Evolutionary conservation across 2,797 vertebrate species (phyloP).

Genomic region (Fistularia tabacaria): DNA sequence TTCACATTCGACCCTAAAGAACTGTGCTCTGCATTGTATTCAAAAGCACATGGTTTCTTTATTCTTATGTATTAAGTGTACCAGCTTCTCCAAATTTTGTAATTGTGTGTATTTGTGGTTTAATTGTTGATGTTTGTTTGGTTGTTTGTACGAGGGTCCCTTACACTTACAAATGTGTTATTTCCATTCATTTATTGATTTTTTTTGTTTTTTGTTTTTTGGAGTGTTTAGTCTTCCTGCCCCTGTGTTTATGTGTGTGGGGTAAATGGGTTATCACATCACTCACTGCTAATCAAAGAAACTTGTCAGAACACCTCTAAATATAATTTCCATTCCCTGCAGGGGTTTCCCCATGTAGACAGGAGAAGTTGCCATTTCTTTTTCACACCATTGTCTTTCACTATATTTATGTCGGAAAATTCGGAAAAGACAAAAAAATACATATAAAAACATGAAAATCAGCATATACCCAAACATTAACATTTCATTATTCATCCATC

Average conservation of each 20-base stretch:
- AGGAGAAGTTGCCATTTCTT: conserved; percentile 29
- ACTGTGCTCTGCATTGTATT: conserved; percentile 5
- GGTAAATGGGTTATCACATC: conserved; percentile 10
- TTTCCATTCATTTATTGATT: too few species aligned
- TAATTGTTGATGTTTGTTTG: too few species aligned
- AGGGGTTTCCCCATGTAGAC: conserved; percentile 28
- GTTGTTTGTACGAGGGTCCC: too few species aligned
- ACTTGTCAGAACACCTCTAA: conserved; percentile 37
- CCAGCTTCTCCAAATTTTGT: neutral
- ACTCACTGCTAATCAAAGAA: conserved; percentile 37
- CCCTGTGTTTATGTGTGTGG: conserved; percentile 1
- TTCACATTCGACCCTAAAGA: conserved; percentile 27
- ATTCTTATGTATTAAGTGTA: neutral
- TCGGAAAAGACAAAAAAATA: too few species aligned
- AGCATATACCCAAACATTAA: neutral
- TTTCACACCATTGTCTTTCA: conserved; percentile 7
- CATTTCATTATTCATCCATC: too few species aligned
- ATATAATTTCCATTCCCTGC: conserved; percentile 35
- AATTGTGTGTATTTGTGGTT: neutral
- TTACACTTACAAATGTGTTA: too few species aligned
- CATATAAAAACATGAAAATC: neutral
- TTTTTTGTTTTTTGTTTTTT: too few species aligned
- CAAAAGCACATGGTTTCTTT: neutral
- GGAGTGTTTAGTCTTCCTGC: too few species aligned
- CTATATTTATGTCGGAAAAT: neutral